Evolutionary conservation across 2,797 vertebrate species (phyloP).

Genomic region (Sternotherus odoratus): DNA sequence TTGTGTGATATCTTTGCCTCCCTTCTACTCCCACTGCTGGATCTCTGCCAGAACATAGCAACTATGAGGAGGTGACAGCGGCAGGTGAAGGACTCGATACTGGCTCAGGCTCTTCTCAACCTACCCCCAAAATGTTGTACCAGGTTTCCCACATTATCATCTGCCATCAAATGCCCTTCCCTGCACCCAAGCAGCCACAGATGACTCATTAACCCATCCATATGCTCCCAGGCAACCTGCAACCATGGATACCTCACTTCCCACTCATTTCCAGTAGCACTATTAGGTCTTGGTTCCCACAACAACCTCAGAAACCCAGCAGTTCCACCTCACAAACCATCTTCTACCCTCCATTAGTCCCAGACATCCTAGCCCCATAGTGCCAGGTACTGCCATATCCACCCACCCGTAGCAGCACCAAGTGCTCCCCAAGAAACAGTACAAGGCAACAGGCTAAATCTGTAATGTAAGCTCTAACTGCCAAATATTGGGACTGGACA

Average conservation of each 20-base stretch:
- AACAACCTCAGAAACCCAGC: neutral
- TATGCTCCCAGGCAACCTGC: neutral
- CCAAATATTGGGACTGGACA: neutral
- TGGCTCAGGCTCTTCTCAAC: neutral
- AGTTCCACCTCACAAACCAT: neutral
- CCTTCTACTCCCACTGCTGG: rapidly evolving
- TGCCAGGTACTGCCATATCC: neutral
- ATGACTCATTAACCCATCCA: neutral
- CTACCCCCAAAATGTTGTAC: rapidly evolving
- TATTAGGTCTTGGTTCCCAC: neutral
- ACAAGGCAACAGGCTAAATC: neutral
- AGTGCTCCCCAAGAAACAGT: neutral
- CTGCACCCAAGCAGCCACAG: neutral
- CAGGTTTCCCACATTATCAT: neutral
- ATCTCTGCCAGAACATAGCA: rapidly evolving
- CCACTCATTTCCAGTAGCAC: neutral
- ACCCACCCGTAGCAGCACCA: neutral
- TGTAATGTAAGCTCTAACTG: neutral
- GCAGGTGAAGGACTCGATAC: neutral
- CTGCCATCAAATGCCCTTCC: rapidly evolving
- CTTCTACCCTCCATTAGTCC: neutral
- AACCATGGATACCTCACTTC: neutral
- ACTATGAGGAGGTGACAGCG: rapidly evolving
- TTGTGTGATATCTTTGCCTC: neutral
- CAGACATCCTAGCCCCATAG: neutral